Base-by-base conservation (phyloP, 2,888 invertebrate genomes). In the Perdita meconis region DNA sequence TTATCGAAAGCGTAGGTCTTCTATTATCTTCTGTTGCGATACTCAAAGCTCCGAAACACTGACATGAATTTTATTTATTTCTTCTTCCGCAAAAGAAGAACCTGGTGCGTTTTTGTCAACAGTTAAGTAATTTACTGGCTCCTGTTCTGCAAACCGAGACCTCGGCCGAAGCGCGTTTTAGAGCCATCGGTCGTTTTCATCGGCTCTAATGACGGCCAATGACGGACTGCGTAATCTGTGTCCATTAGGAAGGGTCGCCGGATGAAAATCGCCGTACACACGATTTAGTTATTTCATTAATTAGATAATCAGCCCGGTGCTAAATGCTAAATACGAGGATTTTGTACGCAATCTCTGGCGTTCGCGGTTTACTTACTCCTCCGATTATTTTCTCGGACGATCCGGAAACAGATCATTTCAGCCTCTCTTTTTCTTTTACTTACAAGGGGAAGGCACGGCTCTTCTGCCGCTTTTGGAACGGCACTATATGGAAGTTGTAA, bases 111-210 rank as follows among this genome's bases (percentile, higher is more conserved):
- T 84, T 84, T 86, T 81, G 75, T 82, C 74, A 86, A 82, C 84
- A 85, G 85, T 86, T 82, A 81, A 85, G 82, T 81, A 79, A 84
- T 86, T 86, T 86, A 86, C 78, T 81, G 77, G 81, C 78, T 87
- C 78, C 83, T 84, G 82, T 76, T 78, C 77, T 68, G 83, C 83
- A 86, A 86, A 86, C 74, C 30, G 80, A 78, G 71, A 56, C 63
- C 42, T 34, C 66, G 36, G 38, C 57, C 56, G 66, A 51, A 65
- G 47, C 51, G 57, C 50, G 51, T 47, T 44, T 68, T 70, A 57
- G 71, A 75, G 70, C 72, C 74, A 73, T 78, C 72, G 61, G 50
- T 38, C 59, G 70, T 80, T 80, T 66, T 71, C 80, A 63, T 66
- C 55, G 44, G 26, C 40, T 66, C 63, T 73, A 83, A 83, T 76